Conservation (phyloP, 2,113 vertebrate genomes). For the Apodemus speciosus region DNA sequence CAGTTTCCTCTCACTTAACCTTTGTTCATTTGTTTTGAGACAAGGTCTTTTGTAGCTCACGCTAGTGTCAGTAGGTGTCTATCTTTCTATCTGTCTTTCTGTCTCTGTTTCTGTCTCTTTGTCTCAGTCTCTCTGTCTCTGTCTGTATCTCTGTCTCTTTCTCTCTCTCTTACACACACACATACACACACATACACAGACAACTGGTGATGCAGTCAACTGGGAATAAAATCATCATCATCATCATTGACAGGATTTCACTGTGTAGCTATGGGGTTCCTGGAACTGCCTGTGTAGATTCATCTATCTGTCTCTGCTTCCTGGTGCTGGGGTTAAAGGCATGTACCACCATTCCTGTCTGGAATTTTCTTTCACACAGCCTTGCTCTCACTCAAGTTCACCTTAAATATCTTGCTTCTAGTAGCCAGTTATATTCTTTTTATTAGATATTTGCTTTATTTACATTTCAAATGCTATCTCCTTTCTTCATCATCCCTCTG, state of each 20-base stretch:
- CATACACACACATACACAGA: neutral
- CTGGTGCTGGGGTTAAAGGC: neutral
- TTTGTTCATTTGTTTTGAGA: neutral
- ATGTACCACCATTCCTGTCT: neutral
- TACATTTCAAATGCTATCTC: too few relatives aligned
- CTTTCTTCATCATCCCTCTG: too few relatives aligned
- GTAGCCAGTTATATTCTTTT: neutral
- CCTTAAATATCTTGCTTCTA: constrained; percentile 58
- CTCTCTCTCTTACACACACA: neutral
- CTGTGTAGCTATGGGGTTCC: neutral
- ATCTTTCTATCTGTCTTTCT: neutral
- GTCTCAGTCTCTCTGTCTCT: too few relatives aligned
- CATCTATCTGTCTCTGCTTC: neutral
- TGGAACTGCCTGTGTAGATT: neutral
- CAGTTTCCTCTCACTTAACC: constrained; percentile 63
- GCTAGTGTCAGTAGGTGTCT: neutral
- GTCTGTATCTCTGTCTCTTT: too few relatives aligned
- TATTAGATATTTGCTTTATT: too few relatives aligned
- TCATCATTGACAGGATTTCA: neutral
- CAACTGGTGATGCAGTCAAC: constrained; percentile 13
- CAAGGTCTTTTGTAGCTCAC: neutral
- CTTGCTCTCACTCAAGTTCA: constrained; percentile 54
- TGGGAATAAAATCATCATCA: constrained; percentile 11
- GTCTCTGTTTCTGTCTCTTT: too few relatives aligned
- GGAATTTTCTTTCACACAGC: constrained; percentile 54